Conservation (phyloP, 1,140 invertebrate genomes). For the Cotesia chilonis region DNA sequence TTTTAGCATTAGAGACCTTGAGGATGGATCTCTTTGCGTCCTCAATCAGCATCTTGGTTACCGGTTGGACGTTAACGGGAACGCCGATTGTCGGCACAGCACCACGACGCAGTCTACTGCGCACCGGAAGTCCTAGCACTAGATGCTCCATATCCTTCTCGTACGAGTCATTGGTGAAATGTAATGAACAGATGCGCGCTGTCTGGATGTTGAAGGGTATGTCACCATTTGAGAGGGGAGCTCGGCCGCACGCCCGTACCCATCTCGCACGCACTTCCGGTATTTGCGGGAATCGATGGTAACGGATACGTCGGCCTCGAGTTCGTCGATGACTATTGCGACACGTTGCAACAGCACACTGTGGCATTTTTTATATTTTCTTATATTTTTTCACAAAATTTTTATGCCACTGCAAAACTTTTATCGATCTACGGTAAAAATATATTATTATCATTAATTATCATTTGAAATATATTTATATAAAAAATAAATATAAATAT, state of each 20-base stretch:
- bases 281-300: slow-evolving; percentile 70
- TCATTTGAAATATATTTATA: not conserved
- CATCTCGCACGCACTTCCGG: slow-evolving; percentile 65
- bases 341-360: slow-evolving; percentile 69
- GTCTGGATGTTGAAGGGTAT: slow-evolving; percentile 68
- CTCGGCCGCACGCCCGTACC: slow-evolving; percentile 67
- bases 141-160: slow-evolving; percentile 70
- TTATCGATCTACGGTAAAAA: too few relatives aligned
- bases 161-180: slow-evolving; percentile 68
- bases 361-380: slow-evolving; percentile 63
- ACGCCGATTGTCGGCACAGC: slow-evolving; percentile 68
- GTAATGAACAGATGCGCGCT: slow-evolving; percentile 68
- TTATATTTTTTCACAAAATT: not conserved
- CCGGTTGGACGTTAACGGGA: slow-evolving; percentile 63
- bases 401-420: not conserved
- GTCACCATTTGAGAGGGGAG: slow-evolving; percentile 60
- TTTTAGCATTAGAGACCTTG: slow-evolving; percentile 58
- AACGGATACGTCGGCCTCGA: slow-evolving; percentile 67
- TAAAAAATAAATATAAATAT: not conserved
- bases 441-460: too few relatives aligned
- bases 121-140: slow-evolving; percentile 67
- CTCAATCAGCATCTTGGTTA: slow-evolving; percentile 62
- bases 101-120: slow-evolving; percentile 66
- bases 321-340: slow-evolving; percentile 70
- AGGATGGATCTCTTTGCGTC: slow-evolving; percentile 60